These are phyloP conservation scores for Ganaspis sp. DNA, from an alignment of 1,140 invertebrate genomes.

Conservation along the genomic window DNA sequence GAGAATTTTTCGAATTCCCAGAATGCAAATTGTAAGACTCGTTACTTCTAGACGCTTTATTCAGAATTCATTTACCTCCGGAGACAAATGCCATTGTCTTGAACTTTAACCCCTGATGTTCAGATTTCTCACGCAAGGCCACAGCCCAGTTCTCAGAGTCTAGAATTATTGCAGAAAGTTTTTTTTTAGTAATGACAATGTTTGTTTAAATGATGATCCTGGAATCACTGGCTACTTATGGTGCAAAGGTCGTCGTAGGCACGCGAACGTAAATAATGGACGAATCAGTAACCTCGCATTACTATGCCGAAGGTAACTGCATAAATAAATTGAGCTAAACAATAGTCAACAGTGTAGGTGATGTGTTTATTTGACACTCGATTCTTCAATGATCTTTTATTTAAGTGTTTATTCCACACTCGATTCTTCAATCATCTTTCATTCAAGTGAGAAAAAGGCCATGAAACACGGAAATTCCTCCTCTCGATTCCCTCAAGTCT, in stretches of 20 bases:
- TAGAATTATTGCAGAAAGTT: background rate
- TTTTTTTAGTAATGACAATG: background rate
- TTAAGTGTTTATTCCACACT: background rate
- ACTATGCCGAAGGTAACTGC: conserved; percentile 13
- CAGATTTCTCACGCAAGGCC: conserved; percentile 3
- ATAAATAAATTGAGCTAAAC: conserved; percentile 1
- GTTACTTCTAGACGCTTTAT: background rate
- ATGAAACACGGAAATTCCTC: background rate
- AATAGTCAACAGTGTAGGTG: background rate
- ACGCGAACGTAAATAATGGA: background rate
- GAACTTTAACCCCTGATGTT: background rate
- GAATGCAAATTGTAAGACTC: background rate
- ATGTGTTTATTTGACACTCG: background rate
- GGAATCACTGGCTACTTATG: conserved; percentile 8
- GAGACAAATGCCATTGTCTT: conserved; percentile 5
- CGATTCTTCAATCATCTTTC: background rate
- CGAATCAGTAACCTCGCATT: conserved; percentile 11
- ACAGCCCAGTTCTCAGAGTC: conserved; percentile 14
- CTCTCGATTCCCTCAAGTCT: background rate
- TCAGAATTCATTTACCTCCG: background rate
- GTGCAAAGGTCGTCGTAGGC: background rate
- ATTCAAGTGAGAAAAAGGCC: background rate
- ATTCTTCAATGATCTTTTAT: background rate
- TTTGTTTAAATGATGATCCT: background rate
- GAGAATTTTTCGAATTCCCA: too few relatives aligned